Evolutionary conservation across 1,140 invertebrate genomes (phyloP).

Genomic region (Aphelenchoides besseyi): DNA sequence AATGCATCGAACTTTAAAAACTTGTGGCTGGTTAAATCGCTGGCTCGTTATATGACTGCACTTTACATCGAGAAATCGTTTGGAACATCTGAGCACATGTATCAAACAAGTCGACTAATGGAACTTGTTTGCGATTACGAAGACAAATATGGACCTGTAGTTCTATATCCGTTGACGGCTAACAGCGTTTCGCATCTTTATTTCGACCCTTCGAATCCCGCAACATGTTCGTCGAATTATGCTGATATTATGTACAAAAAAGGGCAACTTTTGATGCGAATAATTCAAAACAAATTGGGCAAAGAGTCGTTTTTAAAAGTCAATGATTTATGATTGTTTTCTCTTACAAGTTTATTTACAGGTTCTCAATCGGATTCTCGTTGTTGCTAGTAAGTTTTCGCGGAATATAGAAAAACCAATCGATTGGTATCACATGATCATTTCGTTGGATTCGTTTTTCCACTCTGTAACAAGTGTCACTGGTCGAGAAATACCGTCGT

Average conservation of each 20-base stretch:
- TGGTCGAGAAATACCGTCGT: slow-evolving; percentile 95
- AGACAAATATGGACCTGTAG: slow-evolving; percentile 85
- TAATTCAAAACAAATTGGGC: slow-evolving; percentile 92
- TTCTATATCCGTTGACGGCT: slow-evolving; percentile 67
- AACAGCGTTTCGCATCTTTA: slow-evolving; percentile 22
- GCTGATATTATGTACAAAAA: slow-evolving; percentile 85
- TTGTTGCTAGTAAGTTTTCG: slow-evolving; percentile 82
- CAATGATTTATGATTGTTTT: slow-evolving; percentile 18
- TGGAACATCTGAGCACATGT: slow-evolving; percentile 93
- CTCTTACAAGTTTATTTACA: slow-evolving; percentile 68
- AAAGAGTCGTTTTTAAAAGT: slow-evolving; percentile 88
- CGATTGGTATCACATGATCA: slow-evolving; percentile 73
- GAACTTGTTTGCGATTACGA: slow-evolving; percentile 73
- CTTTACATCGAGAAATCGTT: slow-evolving; percentile 93
- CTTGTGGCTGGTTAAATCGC: slow-evolving; percentile 50
- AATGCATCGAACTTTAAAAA: slow-evolving; percentile 74
- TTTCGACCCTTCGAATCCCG: slow-evolving; percentile 48
- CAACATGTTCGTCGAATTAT: slow-evolving; percentile 79
- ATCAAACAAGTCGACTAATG: slow-evolving; percentile 74
- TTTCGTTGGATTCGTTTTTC: slow-evolving; percentile 73
- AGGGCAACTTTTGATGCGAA: slow-evolving; percentile 85
- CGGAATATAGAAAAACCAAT: slow-evolving; percentile 73
- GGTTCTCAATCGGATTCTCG: slow-evolving; percentile 87
- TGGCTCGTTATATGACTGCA: slow-evolving; percentile 76
- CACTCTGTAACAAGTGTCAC: slow-evolving; percentile 64